These are phyloP conservation scores for Oreochromis spilurus DNA, from an alignment of 2,113 vertebrate genomes.

Conservation along the genomic window DNA sequence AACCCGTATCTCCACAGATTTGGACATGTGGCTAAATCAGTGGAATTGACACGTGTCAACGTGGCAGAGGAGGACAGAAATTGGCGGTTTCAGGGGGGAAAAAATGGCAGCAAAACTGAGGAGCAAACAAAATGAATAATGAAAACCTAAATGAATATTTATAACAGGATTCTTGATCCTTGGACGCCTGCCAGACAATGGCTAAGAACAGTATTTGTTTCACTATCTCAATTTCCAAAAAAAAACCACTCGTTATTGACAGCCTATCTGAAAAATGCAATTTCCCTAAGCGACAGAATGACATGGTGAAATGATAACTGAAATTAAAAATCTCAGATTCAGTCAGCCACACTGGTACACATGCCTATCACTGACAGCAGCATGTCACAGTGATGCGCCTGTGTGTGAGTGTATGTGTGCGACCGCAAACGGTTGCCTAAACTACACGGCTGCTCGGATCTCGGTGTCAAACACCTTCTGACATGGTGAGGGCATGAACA, in stretches of 20 bases:
- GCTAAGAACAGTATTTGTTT: slow-evolving; percentile 65
- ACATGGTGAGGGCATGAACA: background rate
- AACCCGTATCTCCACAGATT: background rate
- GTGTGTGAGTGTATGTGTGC: slow-evolving; percentile 12
- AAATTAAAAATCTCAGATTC: slow-evolving; percentile 73
- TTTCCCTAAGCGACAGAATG: slow-evolving; percentile 69
- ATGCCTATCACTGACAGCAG: slow-evolving; percentile 62
- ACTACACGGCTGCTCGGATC: background rate
- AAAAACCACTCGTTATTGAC: slow-evolving; percentile 61
- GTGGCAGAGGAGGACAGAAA: slow-evolving; percentile 12
- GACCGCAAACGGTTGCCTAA: slow-evolving; percentile 6
- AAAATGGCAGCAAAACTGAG: slow-evolving; percentile 24
- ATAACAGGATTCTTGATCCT: slow-evolving; percentile 57
- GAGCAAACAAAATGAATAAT: slow-evolving; percentile 56
- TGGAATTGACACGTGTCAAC: slow-evolving; percentile 51
- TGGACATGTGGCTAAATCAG: slow-evolving; percentile 10
- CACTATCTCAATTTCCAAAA: slow-evolving; percentile 20
- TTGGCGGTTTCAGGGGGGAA: background rate
- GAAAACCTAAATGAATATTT: slow-evolving; percentile 63
- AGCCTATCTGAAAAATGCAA: slow-evolving; percentile 68
- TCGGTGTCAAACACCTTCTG: slow-evolving; percentile 35
- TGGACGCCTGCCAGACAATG: slow-evolving; percentile 52
- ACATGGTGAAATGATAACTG: slow-evolving; percentile 71
- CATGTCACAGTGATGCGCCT: slow-evolving; percentile 40
- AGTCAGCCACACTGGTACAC: slow-evolving; percentile 64